These are phyloP conservation scores for Himalopsyche japonica DNA, from an alignment of 2,888 invertebrate genomes.

Conservation along the genomic window DNA sequence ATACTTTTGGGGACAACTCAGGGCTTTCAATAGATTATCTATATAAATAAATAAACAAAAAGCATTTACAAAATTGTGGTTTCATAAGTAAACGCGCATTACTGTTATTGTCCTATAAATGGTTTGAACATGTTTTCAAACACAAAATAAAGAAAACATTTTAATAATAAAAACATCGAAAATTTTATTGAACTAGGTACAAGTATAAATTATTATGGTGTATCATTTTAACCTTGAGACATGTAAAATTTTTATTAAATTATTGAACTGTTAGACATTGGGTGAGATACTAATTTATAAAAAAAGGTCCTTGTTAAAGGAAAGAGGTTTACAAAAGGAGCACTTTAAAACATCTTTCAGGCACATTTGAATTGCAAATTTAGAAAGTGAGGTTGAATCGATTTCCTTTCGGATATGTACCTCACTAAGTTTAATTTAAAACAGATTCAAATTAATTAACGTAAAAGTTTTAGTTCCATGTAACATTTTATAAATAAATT, in stretches of 20 bases:
- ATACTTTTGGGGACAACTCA: too few relatives aligned
- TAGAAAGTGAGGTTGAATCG: slow-evolving; percentile 28
- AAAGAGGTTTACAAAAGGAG: slow-evolving; percentile 24
- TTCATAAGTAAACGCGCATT: too few relatives aligned
- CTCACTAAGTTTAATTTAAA: slow-evolving; percentile 15
- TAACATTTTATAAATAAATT: background rate
- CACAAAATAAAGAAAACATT: too few relatives aligned
- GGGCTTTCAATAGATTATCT: too few relatives aligned
- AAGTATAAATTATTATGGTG: background rate
- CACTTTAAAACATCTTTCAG: slow-evolving; percentile 22
- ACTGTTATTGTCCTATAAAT: too few relatives aligned
- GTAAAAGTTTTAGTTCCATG: background rate
- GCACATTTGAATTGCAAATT: slow-evolving; percentile 34
- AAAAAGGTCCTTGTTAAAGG: slow-evolving; percentile 23
- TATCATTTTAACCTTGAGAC: background rate
- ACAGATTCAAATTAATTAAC: background rate
- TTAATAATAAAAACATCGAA: too few relatives aligned
- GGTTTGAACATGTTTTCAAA: too few relatives aligned
- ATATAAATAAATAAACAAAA: too few relatives aligned
- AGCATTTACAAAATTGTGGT: too few relatives aligned
- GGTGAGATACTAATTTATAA: slow-evolving; percentile 14
- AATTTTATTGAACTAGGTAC: too few relatives aligned
- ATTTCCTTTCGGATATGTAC: slow-evolving; percentile 21
- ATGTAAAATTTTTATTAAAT: background rate
- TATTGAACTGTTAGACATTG: background rate